Percentiles rank a stretch among this genome's conserved stretches.
These are phyloP conservation scores for Hozukius guyotensis DNA, from an alignment of 2,797 vertebrate species.

Conservation along the genomic window DNA sequence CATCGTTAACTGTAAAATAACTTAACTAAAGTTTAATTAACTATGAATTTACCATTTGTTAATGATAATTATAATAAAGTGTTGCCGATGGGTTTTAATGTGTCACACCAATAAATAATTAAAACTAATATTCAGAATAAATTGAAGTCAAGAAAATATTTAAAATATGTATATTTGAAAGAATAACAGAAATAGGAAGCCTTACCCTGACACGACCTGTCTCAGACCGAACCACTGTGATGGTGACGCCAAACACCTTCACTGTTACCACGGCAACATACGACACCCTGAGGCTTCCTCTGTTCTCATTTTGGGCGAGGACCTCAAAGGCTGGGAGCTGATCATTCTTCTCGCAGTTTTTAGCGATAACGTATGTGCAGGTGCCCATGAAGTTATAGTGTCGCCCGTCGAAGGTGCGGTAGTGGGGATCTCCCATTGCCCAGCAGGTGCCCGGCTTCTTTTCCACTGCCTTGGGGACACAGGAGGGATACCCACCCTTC, in stretches of 20 bases:
- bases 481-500: constrained; percentile 24
- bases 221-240: constrained; percentile 73
- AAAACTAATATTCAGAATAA: neutral
- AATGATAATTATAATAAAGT: too few species aligned
- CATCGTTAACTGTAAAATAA: too few species aligned
- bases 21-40: too few species aligned
- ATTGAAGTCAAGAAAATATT: neutral
- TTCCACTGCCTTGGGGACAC: constrained; percentile 54
- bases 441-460: constrained; percentile 63
- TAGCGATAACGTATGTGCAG: constrained; percentile 79
- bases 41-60: too few species aligned
- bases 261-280: constrained; percentile 72
- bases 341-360: constrained; percentile 64
- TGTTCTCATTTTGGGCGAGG: constrained; percentile 77
- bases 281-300: constrained; percentile 69
- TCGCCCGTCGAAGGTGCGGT: constrained; percentile 80
- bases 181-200: neutral
- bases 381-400: constrained; percentile 80
- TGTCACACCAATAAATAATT: neutral
- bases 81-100: neutral
- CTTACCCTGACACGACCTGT: constrained; percentile 79
- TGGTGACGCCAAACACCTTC: constrained; percentile 66
- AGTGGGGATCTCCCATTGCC: constrained; percentile 81
- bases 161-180: neutral
- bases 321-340: constrained; percentile 78